Conservation (phyloP, 2,888 invertebrate species). For the Heliconius aoede region DNA sequence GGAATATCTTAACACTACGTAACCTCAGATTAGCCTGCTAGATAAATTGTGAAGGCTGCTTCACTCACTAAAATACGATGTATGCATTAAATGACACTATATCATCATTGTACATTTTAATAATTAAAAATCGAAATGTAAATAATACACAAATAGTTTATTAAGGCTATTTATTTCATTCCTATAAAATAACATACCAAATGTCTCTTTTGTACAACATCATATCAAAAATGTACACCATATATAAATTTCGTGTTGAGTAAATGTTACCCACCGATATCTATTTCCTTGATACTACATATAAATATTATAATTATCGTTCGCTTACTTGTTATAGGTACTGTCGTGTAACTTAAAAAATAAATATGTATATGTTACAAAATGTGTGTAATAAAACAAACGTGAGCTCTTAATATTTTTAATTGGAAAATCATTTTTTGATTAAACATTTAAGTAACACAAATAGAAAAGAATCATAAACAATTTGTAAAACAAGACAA, state of each 20-base stretch:
- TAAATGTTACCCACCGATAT: slow-evolving; percentile 80
- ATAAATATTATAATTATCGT: slow-evolving; percentile 73
- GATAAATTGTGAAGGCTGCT: too few relatives aligned
- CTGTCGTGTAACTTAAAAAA: slow-evolving; percentile 38
- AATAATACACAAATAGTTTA: slow-evolving; percentile 65
- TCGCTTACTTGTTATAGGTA: slow-evolving; percentile 60
- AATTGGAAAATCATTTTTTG: slow-evolving; percentile 17
- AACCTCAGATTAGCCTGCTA: too few relatives aligned
- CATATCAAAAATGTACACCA: slow-evolving; percentile 85
- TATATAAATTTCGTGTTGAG: slow-evolving; percentile 81
- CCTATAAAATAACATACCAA: slow-evolving; percentile 85
- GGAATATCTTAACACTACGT: too few relatives aligned
- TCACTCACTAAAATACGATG: too few relatives aligned
- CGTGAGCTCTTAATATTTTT: slow-evolving; percentile 15
- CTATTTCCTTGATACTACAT: slow-evolving; percentile 64
- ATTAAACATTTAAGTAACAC: slow-evolving; percentile 25
- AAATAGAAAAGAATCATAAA: slow-evolving; percentile 4
- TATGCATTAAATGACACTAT: too few relatives aligned
- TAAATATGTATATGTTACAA: neutral
- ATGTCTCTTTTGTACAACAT: slow-evolving; percentile 85
- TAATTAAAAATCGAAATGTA: slow-evolving; percentile 27
- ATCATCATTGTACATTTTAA: too few relatives aligned
- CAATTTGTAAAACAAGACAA: slow-evolving; percentile 13
- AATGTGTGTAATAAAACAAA: slow-evolving; percentile 19
- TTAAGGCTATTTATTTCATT: slow-evolving; percentile 85